Evolutionary conservation across 2,888 invertebrate genomes (phyloP).

Genomic region (Ennomos quercinarius): DNA sequence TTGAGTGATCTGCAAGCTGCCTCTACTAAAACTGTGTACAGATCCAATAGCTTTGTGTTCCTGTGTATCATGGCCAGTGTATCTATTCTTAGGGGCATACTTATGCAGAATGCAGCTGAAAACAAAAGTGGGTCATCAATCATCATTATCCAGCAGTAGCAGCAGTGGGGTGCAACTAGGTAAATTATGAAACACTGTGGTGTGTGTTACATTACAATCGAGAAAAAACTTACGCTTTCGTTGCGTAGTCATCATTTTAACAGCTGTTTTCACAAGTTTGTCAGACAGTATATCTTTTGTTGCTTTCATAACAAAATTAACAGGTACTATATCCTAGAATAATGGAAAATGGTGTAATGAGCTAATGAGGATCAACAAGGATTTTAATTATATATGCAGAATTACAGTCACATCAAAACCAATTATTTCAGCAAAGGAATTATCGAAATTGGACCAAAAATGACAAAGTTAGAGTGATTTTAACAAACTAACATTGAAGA

Average conservation of each 20-base stretch:
- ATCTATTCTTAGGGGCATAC: slow-evolving; percentile 88
- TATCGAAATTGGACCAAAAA: too few species aligned
- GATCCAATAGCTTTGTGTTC: slow-evolving; percentile 86
- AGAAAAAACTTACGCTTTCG: slow-evolving; percentile 85
- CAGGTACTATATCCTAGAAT: slow-evolving; percentile 86
- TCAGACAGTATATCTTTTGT: slow-evolving; percentile 85
- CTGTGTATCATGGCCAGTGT: slow-evolving; percentile 89
- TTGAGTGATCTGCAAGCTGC: slow-evolving; percentile 89
- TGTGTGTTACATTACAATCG: background rate
- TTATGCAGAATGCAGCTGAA: slow-evolving; percentile 80
- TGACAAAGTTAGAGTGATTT: too few species aligned
- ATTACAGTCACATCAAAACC: too few species aligned
- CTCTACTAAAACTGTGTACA: slow-evolving; percentile 91
- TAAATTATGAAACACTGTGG: too few species aligned
- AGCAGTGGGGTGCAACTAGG: too few species aligned
- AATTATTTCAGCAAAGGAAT: too few species aligned
- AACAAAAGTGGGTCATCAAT: slow-evolving; percentile 24
- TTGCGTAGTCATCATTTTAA: slow-evolving; percentile 86
- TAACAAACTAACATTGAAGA: too few species aligned
- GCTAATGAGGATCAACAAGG: too few species aligned
- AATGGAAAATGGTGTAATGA: background rate
- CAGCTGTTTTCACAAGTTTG: slow-evolving; percentile 81
- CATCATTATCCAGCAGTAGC: background rate
- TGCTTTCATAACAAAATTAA: slow-evolving; percentile 86
- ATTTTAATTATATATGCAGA: too few species aligned